A percentile compares a stretch with the other conserved stretches of the same genome.
Conservation (phyloP, 1,140 invertebrate species). For the Drosophila auraria region DNA sequence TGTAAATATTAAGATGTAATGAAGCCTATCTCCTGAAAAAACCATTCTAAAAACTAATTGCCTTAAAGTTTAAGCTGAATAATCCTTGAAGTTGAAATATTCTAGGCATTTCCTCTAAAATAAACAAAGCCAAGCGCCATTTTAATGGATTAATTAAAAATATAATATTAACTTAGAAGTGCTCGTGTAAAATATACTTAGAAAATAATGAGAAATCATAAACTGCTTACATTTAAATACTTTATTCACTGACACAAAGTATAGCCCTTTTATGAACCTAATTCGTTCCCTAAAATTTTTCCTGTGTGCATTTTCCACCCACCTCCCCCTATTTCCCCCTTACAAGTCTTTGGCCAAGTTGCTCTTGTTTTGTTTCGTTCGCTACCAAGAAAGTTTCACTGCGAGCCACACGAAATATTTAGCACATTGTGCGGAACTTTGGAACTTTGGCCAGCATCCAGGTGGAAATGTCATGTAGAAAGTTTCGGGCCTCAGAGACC, state of each 20-base stretch:
- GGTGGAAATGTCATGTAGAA: conserved; percentile 69
- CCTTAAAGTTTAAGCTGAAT: too few species aligned
- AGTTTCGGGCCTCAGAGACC: conserved; percentile 36
- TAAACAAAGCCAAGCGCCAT: too few species aligned
- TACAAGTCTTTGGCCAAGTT: conserved; percentile 25
- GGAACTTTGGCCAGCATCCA: conserved; percentile 32
- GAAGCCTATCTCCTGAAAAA: too few species aligned
- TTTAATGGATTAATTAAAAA: too few species aligned
- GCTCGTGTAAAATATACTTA: too few species aligned
- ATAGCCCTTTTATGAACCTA: too few species aligned
- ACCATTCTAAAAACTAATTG: too few species aligned
- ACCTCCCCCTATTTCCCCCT: background rate
- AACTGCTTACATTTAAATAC: background rate
- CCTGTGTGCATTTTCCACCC: background rate
- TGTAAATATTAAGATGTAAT: too few species aligned
- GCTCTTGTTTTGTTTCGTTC: conserved; percentile 16
- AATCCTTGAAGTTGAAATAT: too few species aligned
- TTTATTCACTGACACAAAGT: background rate
- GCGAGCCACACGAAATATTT: conserved; percentile 47
- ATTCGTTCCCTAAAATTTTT: background rate
- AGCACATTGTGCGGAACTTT: conserved; percentile 26
- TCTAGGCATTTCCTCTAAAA: too few species aligned
- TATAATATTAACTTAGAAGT: too few species aligned
- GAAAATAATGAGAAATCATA: background rate
- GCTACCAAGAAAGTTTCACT: conserved; percentile 61